Evolutionary conservation across 1,140 invertebrate genomes (phyloP), one percentile per base, ranked within the genome.

Genomic region (Apocrypta bakeri): DNA sequence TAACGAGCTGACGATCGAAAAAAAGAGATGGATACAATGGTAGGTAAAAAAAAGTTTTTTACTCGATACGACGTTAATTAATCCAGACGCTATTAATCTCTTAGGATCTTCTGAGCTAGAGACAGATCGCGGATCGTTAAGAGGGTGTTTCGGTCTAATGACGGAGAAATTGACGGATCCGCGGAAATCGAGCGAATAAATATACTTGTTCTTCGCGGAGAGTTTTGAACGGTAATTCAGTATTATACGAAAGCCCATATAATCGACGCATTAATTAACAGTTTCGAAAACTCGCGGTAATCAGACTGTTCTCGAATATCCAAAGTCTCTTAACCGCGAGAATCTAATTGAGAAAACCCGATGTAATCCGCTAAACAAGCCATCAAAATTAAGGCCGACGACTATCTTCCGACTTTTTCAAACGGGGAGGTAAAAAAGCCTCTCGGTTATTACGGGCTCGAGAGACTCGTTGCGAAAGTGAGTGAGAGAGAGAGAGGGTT

Each of bases 361-460:
- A 66, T 66, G 63, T 27, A 66, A 66, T 61, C 29, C 12, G 11
- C 6, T 48, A 69, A 69, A 42, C 24, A 68, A 9, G 1, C 33
- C 64, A 69, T 78, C 27, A 78, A 48, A 78, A 78, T 78, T 69
- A 78, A 69, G 76, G 48, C 24, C 29, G n/a, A 40, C 25, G 31
- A 17, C 21, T 21, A 68, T 79, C 31, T 24, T 21, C 1, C 25
- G 31, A 71, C 17, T 79, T 79, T 79, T 71, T 17, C 21, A 79
- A 79, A 79, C 66, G 48, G n/a, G 37, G 25, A 25, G 7, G 17
- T 17, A 29, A 73, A 73, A 73, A 80, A 31, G 77, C 17, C 69
- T 40, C 61, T 73, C 71, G 37, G 48, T 29, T 29, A 73, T 80
- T 80, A 80, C 37, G 69, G n/a, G 42, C 27, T 80, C 27, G 40